These are phyloP conservation scores for Colius striatus DNA, from an alignment of 2,113 vertebrate genomes.

Conservation along the genomic window DNA sequence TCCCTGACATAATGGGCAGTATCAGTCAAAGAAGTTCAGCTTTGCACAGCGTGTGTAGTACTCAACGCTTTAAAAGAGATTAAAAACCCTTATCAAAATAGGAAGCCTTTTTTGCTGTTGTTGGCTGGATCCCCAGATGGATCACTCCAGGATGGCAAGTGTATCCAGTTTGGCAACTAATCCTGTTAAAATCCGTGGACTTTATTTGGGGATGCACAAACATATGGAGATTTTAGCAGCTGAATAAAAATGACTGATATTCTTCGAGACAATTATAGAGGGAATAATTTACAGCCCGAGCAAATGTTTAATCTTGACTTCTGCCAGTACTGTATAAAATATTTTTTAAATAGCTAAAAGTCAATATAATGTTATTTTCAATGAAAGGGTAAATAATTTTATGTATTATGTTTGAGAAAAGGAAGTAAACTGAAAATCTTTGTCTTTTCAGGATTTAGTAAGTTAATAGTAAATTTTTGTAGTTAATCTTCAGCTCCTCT, in stretches of 20 bases:
- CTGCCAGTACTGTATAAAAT: not conserved
- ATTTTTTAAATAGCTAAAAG: not conserved
- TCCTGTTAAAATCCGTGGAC: not conserved
- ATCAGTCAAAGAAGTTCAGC: not conserved
- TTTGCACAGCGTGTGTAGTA: not conserved
- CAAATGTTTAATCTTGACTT: not conserved
- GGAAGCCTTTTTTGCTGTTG: not conserved
- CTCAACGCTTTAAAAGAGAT: not conserved
- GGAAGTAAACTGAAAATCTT: not conserved
- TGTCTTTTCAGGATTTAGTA: not conserved
- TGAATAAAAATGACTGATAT: not conserved
- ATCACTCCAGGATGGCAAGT: not conserved
- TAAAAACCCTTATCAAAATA: slow-evolving; percentile 1
- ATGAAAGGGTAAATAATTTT: not conserved
- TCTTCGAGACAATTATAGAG: slow-evolving; percentile 7
- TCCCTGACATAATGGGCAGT: not conserved
- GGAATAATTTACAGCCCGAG: slow-evolving; percentile 24
- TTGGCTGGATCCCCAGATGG: slow-evolving; percentile 47
- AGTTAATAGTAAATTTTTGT: slow-evolving; percentile 1
- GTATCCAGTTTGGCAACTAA: not conserved
- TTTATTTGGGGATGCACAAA: slow-evolving; percentile 28
- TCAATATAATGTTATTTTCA: not conserved
- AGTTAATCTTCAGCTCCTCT: not conserved
- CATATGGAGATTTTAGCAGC: not conserved
- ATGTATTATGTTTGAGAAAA: not conserved